A percentile compares a stretch with the other conserved stretches of the same genome.
These are phyloP conservation scores for Metallyticus violacea DNA, from an alignment of 2,888 invertebrate species.

Conservation along the genomic window DNA sequence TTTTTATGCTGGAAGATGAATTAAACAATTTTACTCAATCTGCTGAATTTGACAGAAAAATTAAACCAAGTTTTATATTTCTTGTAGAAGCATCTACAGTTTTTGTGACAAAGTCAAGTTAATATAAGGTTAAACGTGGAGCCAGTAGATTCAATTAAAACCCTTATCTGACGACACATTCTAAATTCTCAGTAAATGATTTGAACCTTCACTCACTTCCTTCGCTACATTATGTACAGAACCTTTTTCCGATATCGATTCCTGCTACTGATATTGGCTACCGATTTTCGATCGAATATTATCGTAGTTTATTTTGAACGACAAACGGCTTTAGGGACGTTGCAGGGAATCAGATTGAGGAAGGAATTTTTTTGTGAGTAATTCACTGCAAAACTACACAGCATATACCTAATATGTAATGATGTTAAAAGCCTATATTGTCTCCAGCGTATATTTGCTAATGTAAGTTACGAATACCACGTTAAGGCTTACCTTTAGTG, in stretches of 20 bases:
- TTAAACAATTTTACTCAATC: neutral
- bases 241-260: neutral
- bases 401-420: neutral
- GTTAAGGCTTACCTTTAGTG: no score
- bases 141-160: neutral
- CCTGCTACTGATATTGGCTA: neutral
- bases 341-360: neutral
- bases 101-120: neutral
- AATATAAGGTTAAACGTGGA: neutral
- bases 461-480: neutral
- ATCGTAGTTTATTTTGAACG: neutral
- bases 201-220: neutral
- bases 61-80: neutral
- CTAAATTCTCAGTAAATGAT: neutral
- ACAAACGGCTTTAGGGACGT: neutral
- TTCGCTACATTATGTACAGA: neutral
- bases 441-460: neutral
- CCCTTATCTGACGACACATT: neutral
- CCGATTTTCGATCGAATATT: neutral
- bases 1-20: neutral
- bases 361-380: neutral
- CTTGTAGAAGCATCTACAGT: neutral
- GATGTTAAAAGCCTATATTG: neutral
- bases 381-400: neutral
- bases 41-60: neutral